These are phyloP conservation scores for Branchellion lobata DNA, from an alignment of 2,888 invertebrate genomes.

Conservation along the genomic window DNA sequence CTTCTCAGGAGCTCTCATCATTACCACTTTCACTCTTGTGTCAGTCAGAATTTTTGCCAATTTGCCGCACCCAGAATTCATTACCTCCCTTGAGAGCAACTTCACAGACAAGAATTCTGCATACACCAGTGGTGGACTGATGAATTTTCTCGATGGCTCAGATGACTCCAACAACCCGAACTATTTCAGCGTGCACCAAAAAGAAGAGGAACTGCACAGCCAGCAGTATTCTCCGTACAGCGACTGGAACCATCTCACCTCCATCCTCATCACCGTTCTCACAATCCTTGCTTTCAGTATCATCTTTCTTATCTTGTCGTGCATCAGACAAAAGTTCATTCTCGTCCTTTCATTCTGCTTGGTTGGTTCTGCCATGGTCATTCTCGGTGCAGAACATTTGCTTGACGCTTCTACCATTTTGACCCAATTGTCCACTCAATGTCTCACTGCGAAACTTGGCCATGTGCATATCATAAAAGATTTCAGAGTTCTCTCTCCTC, in stretches of 20 bases:
- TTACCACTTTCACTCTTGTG: not conserved
- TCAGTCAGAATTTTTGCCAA: constrained; percentile 7
- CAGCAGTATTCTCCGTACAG: not conserved
- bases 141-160: too few species aligned
- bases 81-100: not conserved
- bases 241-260: not conserved
- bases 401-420: not conserved
- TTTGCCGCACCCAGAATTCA: not conserved
- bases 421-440: constrained; percentile 16
- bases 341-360: constrained; percentile 20
- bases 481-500: not conserved
- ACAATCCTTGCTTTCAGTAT: not conserved
- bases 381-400: constrained; percentile 4
- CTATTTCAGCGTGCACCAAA: not conserved
- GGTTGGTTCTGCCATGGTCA: constrained; percentile 23
- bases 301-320: constrained; percentile 3
- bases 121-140: too few species aligned
- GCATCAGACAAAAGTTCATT: constrained; percentile 18
- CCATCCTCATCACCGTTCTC: constrained; percentile 21
- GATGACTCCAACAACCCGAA: not conserved
- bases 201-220: not conserved
- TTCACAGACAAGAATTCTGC: too few species aligned
- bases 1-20: not conserved
- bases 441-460: constrained; percentile 19
- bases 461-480: constrained; percentile 11